Evolutionary conservation across 2,797 vertebrate genomes (phyloP).

Genomic region (Momotus momota): DNA sequence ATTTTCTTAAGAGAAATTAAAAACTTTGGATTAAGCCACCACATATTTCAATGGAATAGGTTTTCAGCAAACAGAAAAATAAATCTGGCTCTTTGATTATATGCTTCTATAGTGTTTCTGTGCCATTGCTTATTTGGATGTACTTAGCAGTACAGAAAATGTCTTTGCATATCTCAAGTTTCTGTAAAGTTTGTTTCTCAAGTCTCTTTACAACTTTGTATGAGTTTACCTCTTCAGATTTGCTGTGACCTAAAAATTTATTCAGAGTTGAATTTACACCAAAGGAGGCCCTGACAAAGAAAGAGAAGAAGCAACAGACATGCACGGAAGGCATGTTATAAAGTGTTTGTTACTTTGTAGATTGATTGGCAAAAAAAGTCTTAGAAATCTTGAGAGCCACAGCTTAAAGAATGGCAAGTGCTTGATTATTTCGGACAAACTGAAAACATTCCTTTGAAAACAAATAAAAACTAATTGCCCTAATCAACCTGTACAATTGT

Average conservation of each 20-base stretch:
- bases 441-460: not conserved
- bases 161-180: not conserved
- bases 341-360: not conserved
- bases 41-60: not conserved
- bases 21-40: slow-evolving; percentile 1
- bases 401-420: not conserved
- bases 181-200: not conserved
- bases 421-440: not conserved
- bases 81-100: not conserved
- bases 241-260: not conserved
- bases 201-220: not conserved
- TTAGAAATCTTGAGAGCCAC: not conserved
- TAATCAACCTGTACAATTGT: not conserved
- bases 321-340: not conserved
- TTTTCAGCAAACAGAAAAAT: not conserved
- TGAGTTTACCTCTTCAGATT: not conserved
- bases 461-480: not conserved
- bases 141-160: not conserved
- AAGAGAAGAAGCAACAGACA: not conserved
- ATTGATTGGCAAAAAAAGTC: not conserved
- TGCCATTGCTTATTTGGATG: not conserved
- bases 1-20: slow-evolving; percentile 39
- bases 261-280: not conserved
- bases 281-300: not conserved
- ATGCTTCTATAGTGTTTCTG: not conserved